Evolutionary conservation across 2,113 vertebrate genomes (phyloP), one percentile per base, ranked within the genome.

Genomic region (Dasypus novemcinctus): DNA sequence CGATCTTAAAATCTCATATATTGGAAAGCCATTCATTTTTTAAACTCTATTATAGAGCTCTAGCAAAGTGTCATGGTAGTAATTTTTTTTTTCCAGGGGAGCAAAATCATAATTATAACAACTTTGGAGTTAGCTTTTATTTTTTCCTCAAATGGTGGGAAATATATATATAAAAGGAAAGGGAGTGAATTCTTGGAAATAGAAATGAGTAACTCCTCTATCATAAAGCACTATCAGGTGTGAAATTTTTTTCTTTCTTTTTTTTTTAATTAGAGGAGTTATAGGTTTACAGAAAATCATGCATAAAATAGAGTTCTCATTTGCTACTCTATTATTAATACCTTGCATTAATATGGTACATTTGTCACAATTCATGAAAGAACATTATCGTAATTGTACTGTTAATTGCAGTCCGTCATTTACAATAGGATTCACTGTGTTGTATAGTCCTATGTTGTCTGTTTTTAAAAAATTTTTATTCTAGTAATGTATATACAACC

Each of bases 81-180:
- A 74, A 46, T 66, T 86, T 69, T 87, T 87, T 69, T 66, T n/a
- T n/a, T n/a, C n/a, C n/a, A n/a, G n/a, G n/a, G 13, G 15, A 57
- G 9, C 43, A 83, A 88, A 86, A 57, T 87, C 23, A 21, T 87
- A 74, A 64, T 90, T 89, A 33, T 68, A 90, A 87, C 49, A 82
- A 78, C 68, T 78, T 91, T 92, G 43, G 71, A 63, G 33, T 93
- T 88, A 68, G 72, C 54, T 91, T 93, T 91, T 64, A 33, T 74
- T 74, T 87, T 89, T 43, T 1, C n/a, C 49, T 75, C 46, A 18
- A 38, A 74, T 25, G 2, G 13, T 68, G 27, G 31, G 59, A 72
- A 91, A 90, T 49, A 78, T 21, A 66, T 36, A 91, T 25, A 61
- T 72, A 49, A 57, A 78, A 78, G n/a, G 79, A 80, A 94, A 91